A percentile compares a stretch with the other conserved stretches of the same genome.
Conservation (phyloP, 2,797 vertebrate species). For the Rhinophrynus dorsalis region DNA sequence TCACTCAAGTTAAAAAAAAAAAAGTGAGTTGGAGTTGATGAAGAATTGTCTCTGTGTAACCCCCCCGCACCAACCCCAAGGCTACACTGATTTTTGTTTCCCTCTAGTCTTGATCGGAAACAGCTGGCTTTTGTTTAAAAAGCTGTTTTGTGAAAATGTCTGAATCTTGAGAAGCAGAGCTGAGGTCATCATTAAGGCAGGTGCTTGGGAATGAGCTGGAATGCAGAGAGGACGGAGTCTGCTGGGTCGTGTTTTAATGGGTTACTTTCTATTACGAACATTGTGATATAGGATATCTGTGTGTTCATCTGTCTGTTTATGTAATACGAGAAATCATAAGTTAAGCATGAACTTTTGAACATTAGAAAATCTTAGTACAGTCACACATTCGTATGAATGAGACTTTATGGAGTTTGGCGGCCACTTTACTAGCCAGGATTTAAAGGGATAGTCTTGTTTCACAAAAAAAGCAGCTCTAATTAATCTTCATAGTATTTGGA, state of each 20-base stretch:
- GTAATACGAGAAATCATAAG: not conserved
- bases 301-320: not conserved
- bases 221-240: conserved; percentile 14
- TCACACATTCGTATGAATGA: not conserved
- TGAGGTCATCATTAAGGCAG: conserved; percentile 76
- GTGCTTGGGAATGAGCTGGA: conserved; percentile 66
- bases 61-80: conserved; percentile 45
- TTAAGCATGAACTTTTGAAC: not conserved
- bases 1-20: conserved; percentile 35
- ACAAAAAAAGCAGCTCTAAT: too few relatives aligned
- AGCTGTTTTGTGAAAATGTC: conserved; percentile 70
- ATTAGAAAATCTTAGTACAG: not conserved
- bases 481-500: too few relatives aligned
- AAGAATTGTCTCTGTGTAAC: conserved; percentile 64
- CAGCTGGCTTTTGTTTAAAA: conserved; percentile 78
- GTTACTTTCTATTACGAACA: conserved; percentile 35
- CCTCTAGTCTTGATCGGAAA: conserved; percentile 64
- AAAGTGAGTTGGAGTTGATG: conserved; percentile 64
- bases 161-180: conserved; percentile 68
- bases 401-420: not conserved
- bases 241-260: conserved; percentile 34
- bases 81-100: conserved; percentile 55
- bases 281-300: not conserved
- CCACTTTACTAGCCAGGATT: too few relatives aligned
- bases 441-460: too few relatives aligned